Evolutionary conservation across 92 coral and sea anemone genomes (phyloP).

Genomic region (Epizoanthus scotinus): DNA sequence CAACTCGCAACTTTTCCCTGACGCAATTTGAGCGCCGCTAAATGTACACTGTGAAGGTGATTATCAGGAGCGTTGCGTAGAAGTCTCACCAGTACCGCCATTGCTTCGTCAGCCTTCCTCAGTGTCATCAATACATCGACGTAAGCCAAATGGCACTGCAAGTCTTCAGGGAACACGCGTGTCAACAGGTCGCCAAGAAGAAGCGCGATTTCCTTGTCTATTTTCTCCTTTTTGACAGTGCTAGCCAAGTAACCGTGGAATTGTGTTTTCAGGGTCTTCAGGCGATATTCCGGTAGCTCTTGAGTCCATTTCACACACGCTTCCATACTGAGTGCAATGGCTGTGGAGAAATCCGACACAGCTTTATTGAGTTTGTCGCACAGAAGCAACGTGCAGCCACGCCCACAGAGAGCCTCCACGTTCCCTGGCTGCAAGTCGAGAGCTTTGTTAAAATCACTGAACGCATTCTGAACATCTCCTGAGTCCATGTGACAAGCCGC

Average conservation of each 20-base stretch:
- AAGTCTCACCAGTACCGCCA: conserved; percentile 79
- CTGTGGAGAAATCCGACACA: conserved; percentile 52
- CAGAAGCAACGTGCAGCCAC: conserved; percentile 61
- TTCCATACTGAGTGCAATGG: conserved; percentile 47
- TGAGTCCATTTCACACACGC: conserved; percentile 55
- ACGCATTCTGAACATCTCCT: conserved; percentile 66
- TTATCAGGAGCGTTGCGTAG: conserved; percentile 73
- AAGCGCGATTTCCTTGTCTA: conserved; percentile 39
- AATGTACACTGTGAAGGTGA: conserved; percentile 65
- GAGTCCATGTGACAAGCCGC: conserved; percentile 72
- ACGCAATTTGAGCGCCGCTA: conserved; percentile 81
- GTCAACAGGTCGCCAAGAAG: conserved; percentile 79
- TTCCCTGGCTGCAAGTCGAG: conserved; percentile 66
- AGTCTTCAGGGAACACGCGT: conserved; percentile 64
- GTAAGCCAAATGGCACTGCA: conserved; percentile 74
- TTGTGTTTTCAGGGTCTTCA: conserved; percentile 48
- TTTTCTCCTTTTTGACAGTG: conserved; percentile 39
- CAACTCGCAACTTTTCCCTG: conserved; percentile 67
- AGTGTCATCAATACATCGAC: conserved; percentile 68
- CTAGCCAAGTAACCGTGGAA: conserved; percentile 50
- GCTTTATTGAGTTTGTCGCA: conserved; percentile 57
- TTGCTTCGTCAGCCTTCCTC: conserved; percentile 82
- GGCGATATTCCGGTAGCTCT: conserved; percentile 55
- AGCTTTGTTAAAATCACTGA: conserved; percentile 75
- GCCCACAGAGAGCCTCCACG: conserved; percentile 82